Conservation (phyloP, 1,140 invertebrate genomes). For the Mactra quadrangularis region DNA sequence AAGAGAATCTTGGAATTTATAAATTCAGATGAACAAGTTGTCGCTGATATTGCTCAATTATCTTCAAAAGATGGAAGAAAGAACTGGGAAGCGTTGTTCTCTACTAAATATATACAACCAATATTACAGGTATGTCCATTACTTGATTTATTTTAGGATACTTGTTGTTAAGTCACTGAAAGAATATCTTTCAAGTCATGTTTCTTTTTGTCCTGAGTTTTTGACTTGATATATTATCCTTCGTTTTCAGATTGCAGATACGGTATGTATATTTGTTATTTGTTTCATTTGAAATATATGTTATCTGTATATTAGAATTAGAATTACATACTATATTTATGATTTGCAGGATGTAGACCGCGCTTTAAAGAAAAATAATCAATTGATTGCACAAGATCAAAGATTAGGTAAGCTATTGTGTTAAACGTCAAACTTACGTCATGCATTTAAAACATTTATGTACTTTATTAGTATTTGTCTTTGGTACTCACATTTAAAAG, state of each 20-base stretch:
- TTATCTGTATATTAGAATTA: too few species aligned
- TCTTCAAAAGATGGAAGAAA: conserved; percentile 63
- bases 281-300: too few species aligned
- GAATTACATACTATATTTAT: too few species aligned
- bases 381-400: conserved; percentile 56
- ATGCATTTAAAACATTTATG: neutral
- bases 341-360: conserved; percentile 60
- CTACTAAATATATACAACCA: conserved; percentile 50
- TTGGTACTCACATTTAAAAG: neutral
- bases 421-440: too few species aligned
- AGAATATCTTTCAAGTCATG: too few species aligned
- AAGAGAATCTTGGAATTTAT: too few species aligned
- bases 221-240: too few species aligned
- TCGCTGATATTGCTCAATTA: neutral
- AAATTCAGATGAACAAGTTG: conserved; percentile 12
- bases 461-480: neutral
- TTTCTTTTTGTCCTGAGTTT: too few species aligned
- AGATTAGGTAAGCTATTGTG: conserved; percentile 67
- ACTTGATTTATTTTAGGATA: too few species aligned
- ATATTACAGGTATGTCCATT: conserved; percentile 62
- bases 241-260: too few species aligned
- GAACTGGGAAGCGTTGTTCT: conserved; percentile 68
- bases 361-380: conserved; percentile 44
- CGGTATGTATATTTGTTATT: too few species aligned
- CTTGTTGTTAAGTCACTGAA: too few species aligned